Base-by-base conservation (phyloP, 2,888 invertebrate genomes). In the Trachelus iudaicus region DNA sequence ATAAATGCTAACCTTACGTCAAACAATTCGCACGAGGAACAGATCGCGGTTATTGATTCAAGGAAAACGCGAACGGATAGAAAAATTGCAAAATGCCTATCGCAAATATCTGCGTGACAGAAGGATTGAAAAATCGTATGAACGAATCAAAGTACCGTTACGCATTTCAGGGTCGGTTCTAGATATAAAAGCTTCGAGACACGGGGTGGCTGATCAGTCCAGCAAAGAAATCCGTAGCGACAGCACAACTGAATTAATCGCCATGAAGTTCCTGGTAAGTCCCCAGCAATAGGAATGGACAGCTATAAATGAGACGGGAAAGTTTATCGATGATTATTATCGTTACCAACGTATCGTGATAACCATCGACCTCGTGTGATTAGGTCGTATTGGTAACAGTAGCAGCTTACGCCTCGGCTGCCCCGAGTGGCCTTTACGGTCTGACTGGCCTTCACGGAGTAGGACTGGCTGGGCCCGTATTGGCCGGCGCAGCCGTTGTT, bases 181-280 rank as follows among this genome's bases (percentile, higher is more conserved):
- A 69, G 35, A 76, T 86, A 86, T 86, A 86, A 84, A 86, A 82
- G 85, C 82, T 37, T 40, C 30, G 69, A 37, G 40, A 74, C n/a
- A 34, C 31, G 56, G 79, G 81, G 79, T 79, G 69, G 77, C 77
- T 81, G 74, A 77, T 13, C 81, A 86, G 82, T 68, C 40, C 30
- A 37, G 33, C 73, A 33, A 68, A 69, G 75, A 30, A 73, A 75
- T 40, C 76, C 76, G 6, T 74, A 68, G 40, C 15, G 40, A 37
- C 37, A 40, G 15, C 40, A 40, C 4, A 40, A 40, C 40, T 40
- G 12, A 40, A 40, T 15, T 40, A 6, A 40, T 15, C 40, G 75
- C 35, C 33, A 82, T 81, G 80, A 80, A 80, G 71, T 81, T 79
- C 73, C 37, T 82, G 82, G 82, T 82, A 81, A 76, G 40, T 69